Conservation (phyloP, 2,888 invertebrate genomes). For the Oxytorus armatus region DNA sequence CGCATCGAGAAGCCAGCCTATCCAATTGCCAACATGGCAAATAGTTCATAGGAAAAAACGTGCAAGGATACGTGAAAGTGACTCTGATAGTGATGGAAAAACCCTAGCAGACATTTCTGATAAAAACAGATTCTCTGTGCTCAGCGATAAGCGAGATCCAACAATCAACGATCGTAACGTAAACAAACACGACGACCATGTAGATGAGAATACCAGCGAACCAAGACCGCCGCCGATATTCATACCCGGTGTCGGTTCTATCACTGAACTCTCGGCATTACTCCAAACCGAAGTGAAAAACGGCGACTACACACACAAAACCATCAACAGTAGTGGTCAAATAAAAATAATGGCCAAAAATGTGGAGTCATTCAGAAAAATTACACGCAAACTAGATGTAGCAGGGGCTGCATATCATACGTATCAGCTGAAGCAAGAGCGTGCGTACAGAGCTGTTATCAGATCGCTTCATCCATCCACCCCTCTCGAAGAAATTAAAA, state of each 20-base stretch:
- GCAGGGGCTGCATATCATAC: conserved; percentile 17
- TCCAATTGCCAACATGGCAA: background rate
- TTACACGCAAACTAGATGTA: background rate
- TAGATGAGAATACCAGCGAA: background rate
- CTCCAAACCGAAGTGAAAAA: background rate
- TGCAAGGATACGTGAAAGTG: conserved; percentile 1
- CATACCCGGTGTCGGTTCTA: background rate
- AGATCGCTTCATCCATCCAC: conserved; percentile 32
- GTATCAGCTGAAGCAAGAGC: conserved; percentile 43
- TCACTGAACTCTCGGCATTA: background rate
- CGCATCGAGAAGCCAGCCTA: background rate
- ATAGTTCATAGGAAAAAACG: background rate
- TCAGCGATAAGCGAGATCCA: background rate
- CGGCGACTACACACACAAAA: background rate
- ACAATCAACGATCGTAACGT: conserved; percentile 1
- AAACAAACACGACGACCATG: background rate
- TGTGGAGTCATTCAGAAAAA: background rate
- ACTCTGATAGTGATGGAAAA: background rate
- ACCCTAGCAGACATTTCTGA: background rate
- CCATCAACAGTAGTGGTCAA: background rate
- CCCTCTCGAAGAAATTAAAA: conserved; percentile 48
- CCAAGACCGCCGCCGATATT: conserved; percentile 21
- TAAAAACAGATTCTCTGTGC: conserved; percentile 10
- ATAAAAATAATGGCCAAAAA: conserved; percentile 22
- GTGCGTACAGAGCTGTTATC: conserved; percentile 49